Conservation (phyloP, 2,888 invertebrate species). For the Nipponacmea schrenckii region DNA sequence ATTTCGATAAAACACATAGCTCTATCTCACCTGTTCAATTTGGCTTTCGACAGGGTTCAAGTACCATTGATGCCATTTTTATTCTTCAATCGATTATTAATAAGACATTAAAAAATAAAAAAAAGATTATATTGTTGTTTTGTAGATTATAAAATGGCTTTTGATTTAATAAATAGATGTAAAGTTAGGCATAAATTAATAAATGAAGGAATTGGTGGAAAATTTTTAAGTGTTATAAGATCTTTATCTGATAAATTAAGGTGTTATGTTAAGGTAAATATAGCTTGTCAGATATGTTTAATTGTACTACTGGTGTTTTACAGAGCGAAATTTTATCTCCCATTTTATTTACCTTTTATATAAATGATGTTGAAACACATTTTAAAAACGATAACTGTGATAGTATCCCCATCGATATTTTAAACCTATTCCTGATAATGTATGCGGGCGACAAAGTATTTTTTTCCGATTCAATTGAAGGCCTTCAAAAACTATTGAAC, state of each 20-base stretch:
- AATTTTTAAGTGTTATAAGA: conserved; percentile 10
- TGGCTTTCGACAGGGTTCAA: conserved; percentile 24
- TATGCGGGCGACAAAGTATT: neutral
- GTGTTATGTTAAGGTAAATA: conserved; percentile 1
- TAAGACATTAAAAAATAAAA: conserved; percentile 18
- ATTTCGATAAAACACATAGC: conserved; percentile 21
- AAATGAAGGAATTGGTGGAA: conserved; percentile 5
- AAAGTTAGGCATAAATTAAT: conserved; percentile 18
- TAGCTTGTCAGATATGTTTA: conserved; percentile 8
- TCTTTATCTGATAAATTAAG: conserved; percentile 7
- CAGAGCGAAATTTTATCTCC: neutral
- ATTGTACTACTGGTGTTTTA: neutral
- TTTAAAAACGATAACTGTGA: neutral
- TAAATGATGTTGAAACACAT: neutral
- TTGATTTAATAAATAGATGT: conserved; percentile 23
- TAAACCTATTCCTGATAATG: neutral
- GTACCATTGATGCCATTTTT: conserved; percentile 27
- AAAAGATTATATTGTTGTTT: conserved; percentile 19
- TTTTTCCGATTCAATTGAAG: neutral
- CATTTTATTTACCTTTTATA: neutral
- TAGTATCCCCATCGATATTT: neutral
- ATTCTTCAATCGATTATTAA: conserved; percentile 18
- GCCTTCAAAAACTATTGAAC: neutral
- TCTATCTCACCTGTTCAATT: conserved; percentile 23
- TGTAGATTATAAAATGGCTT: conserved; percentile 25